Conservation (phyloP, 2,888 invertebrate species). For the Lithosia quadra region DNA sequence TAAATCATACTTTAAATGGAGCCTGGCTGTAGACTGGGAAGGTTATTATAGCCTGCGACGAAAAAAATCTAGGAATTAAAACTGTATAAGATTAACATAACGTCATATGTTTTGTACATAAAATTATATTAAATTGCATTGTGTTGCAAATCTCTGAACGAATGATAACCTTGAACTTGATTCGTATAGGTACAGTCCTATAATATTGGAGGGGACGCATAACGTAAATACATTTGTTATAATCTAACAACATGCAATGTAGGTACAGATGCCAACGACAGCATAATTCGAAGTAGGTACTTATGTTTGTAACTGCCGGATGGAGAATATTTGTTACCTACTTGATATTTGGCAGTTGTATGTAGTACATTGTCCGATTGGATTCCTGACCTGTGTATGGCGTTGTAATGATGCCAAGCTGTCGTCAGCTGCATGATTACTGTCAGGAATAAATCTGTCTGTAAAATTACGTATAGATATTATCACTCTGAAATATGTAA, state of each 20-base stretch:
- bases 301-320: conserved; percentile 33
- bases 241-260: background rate
- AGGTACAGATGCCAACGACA: conserved; percentile 24
- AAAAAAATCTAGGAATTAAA: too few relatives aligned
- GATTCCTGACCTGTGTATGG: conserved; percentile 22
- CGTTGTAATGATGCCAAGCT: conserved; percentile 36
- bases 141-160: too few relatives aligned
- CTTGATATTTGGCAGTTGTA: conserved; percentile 43
- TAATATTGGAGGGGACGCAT: background rate
- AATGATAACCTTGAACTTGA: background rate
- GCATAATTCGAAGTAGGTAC: conserved; percentile 32
- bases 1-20: too few relatives aligned
- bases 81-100: too few relatives aligned
- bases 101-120: too few relatives aligned
- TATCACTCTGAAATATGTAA: too few relatives aligned
- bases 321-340: conserved; percentile 20
- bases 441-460: background rate
- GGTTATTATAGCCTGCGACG: too few relatives aligned
- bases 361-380: conserved; percentile 19
- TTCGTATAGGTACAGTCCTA: background rate
- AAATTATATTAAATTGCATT: too few relatives aligned
- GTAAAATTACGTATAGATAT: background rate
- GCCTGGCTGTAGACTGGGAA: too few relatives aligned
- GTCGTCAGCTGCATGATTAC: background rate
- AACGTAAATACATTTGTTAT: background rate